phyloP scores from a whole-genome alignment of 2,113 vertebrate genomes.

The Podarcis raffonei region DNA sequence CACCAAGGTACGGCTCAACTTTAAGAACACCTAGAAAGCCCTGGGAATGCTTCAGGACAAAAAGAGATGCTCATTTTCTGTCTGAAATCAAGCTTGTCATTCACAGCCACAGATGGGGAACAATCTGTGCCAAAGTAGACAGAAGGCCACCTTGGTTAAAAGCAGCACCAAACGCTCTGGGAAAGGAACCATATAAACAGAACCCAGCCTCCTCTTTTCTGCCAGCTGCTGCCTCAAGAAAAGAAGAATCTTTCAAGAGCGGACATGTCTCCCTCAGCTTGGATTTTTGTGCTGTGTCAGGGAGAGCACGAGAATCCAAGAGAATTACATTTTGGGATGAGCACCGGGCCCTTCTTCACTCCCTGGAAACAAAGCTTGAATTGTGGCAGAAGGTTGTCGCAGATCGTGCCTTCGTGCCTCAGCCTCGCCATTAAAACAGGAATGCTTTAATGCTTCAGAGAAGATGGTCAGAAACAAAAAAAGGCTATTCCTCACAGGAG shows the following conservation, averaged over 20 bases:
- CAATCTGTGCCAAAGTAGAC: background rate
- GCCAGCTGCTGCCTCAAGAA: slow-evolving; percentile 54
- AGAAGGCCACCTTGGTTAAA: slow-evolving; percentile 34
- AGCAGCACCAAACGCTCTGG: slow-evolving; percentile 34
- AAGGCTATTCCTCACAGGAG: background rate
- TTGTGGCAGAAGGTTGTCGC: background rate
- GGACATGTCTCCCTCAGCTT: slow-evolving; percentile 42
- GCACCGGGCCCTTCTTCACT: background rate
- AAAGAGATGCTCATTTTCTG: background rate
- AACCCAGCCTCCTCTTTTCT: slow-evolving; percentile 40
- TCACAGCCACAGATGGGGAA: slow-evolving; percentile 14
- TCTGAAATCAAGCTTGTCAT: background rate
- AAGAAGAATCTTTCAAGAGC: slow-evolving; percentile 51
- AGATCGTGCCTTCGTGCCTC: too few species aligned
- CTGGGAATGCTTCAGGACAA: background rate
- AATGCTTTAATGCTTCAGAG: background rate
- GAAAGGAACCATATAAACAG: slow-evolving; percentile 50
- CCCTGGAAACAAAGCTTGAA: background rate
- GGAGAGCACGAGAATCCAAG: slow-evolving; percentile 52
- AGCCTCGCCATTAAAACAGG: too few species aligned
- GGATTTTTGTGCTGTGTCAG: slow-evolving; percentile 39
- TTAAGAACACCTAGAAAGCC: background rate
- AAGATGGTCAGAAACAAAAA: background rate
- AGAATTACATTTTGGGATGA: slow-evolving; percentile 36
- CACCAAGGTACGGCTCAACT: too few species aligned